Evolutionary conservation across 2,888 invertebrate species (phyloP).

Genomic region (Stramonita haemastoma): DNA sequence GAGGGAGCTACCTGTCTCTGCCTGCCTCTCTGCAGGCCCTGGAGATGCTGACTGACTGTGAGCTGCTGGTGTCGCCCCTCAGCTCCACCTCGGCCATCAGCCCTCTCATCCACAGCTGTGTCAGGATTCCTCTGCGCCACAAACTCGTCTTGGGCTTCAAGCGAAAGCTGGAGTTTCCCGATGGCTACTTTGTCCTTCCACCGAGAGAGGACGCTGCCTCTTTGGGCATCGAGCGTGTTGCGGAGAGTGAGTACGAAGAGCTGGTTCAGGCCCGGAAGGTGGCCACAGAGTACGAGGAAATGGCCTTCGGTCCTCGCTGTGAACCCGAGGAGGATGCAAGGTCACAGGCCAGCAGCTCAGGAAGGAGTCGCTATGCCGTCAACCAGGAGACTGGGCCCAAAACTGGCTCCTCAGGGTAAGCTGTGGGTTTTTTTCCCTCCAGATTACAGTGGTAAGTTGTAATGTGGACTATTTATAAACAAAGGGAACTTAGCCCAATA

Average conservation of each 20-base stretch:
- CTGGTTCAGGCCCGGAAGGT: slow-evolving; percentile 58
- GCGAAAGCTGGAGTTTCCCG: slow-evolving; percentile 61
- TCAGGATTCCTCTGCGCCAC: slow-evolving; percentile 61
- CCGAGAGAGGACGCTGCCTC: slow-evolving; percentile 51
- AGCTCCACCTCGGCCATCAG: slow-evolving; percentile 42
- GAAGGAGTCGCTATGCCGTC: slow-evolving; percentile 20
- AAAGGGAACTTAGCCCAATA: no score
- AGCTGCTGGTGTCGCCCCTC: slow-evolving; percentile 57
- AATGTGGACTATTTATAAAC: no score
- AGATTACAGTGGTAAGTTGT: no score
- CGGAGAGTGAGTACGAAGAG: slow-evolving; percentile 53
- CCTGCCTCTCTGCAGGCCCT: slow-evolving; percentile 54
- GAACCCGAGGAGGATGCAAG: slow-evolving; percentile 20
- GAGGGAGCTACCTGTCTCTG: slow-evolving; percentile 55
- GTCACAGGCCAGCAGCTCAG: slow-evolving; percentile 15
- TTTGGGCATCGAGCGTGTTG: slow-evolving; percentile 56
- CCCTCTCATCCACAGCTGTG: slow-evolving; percentile 55
- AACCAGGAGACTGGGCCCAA: slow-evolving; percentile 8
- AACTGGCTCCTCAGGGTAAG: slow-evolving; percentile 32
- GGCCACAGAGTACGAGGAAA: slow-evolving; percentile 54
- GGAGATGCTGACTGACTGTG: slow-evolving; percentile 57
- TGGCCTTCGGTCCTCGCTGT: not conserved
- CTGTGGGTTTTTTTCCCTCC: not conserved
- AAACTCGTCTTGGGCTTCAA: slow-evolving; percentile 54
- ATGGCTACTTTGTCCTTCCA: slow-evolving; percentile 63